Percentiles rank a stretch among this genome's conserved stretches.
Conservation (phyloP, 2,888 invertebrate genomes). For the Cataglyphis rosenhaueri region DNA sequence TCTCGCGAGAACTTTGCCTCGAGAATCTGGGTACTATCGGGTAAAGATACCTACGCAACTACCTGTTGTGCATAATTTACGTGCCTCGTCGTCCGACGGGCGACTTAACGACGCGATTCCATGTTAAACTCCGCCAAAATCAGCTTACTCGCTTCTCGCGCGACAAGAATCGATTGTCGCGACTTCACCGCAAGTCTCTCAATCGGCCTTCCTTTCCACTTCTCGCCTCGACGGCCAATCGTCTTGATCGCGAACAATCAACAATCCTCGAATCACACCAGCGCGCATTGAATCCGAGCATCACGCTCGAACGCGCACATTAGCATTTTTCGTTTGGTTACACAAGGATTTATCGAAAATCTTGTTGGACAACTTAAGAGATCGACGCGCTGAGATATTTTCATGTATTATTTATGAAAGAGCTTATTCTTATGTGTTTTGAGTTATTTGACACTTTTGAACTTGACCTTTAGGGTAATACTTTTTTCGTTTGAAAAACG, state of each 20-base stretch:
- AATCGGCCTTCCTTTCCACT: conserved; percentile 6
- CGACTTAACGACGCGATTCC: conserved; percentile 52
- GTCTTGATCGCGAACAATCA: conserved; percentile 33
- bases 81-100: conserved; percentile 41
- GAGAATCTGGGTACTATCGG: conserved; percentile 42
- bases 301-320: conserved; percentile 27
- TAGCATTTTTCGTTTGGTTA: conserved; percentile 20
- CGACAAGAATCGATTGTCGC: conserved; percentile 34
- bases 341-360: conserved; percentile 31
- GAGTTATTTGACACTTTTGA: not conserved
- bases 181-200: not conserved
- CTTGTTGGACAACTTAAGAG: conserved; percentile 2
- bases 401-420: conserved; percentile 44
- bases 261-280: conserved; percentile 1
- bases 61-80: conserved; percentile 55
- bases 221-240: conserved; percentile 16
- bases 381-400: conserved; percentile 1
- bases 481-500: not conserved
- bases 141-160: conserved; percentile 33
- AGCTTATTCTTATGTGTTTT: conserved; percentile 3
- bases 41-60: conserved; percentile 52
- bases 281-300: not conserved
- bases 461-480: conserved; percentile 3
- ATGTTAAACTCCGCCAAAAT: conserved; percentile 50
- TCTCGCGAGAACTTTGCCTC: conserved; percentile 52